Evolutionary conservation across 2,113 vertebrate species (phyloP).

Genomic region (Onychostoma macrolepis): DNA sequence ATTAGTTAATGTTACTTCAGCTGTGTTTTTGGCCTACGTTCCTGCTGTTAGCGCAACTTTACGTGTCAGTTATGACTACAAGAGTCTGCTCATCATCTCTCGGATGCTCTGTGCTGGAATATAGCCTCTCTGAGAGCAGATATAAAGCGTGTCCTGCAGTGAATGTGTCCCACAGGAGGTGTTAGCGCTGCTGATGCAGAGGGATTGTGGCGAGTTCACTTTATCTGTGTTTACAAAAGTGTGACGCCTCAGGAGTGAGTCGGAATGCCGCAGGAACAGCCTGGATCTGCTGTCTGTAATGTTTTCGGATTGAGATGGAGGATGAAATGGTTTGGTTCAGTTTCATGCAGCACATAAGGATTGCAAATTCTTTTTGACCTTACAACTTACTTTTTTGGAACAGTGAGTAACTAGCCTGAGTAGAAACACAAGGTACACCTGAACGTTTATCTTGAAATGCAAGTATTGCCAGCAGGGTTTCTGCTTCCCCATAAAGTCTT

Average conservation of each 20-base stretch:
- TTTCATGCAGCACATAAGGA: neutral
- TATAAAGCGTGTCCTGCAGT: conserved; percentile 2
- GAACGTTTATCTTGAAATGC: neutral
- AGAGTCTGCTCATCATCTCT: neutral
- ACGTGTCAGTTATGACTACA: neutral
- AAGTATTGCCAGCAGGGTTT: neutral
- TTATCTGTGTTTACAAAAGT: conserved; percentile 24
- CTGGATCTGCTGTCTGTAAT: neutral
- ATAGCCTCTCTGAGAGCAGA: neutral
- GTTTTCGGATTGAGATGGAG: neutral
- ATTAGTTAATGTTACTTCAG: neutral
- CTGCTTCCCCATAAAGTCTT: too few relatives aligned
- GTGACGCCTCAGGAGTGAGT: neutral
- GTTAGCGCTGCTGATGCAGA: conserved; percentile 5
- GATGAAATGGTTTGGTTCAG: neutral
- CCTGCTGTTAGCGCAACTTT: neutral
- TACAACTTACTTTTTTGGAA: neutral
- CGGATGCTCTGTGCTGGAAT: neutral
- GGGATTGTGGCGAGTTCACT: conserved; percentile 18
- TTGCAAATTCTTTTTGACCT: neutral
- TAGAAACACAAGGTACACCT: neutral
- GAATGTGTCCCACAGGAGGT: conserved; percentile 9
- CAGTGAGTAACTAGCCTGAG: neutral
- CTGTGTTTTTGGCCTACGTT: neutral
- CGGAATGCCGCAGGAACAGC: neutral